Evolutionary conservation across 2,113 vertebrate species (phyloP), one percentile per base, ranked within the genome.

Genomic region (Dicaeum eximium): DNA sequence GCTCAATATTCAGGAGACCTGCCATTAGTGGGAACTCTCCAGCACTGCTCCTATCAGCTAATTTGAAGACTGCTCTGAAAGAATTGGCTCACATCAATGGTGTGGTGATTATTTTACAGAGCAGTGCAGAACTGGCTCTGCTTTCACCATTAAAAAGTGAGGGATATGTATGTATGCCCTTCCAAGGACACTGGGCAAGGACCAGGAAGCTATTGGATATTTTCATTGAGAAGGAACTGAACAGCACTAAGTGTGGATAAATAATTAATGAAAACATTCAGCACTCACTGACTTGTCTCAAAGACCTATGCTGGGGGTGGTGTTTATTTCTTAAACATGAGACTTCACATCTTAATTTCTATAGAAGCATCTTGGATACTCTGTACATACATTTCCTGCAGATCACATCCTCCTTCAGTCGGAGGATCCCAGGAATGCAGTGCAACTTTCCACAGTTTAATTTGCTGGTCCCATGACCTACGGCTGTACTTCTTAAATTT

Each of bases 401-500:
- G 94, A 50, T 98, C 97, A 83, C 97, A 96, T 64, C 97, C 97
- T 61, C 97, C 98, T 60, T 98, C 98, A 44, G 96, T 79, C 1
- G 98, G 99, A 40, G 99, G 99, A 85, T 99, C 99, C 99, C 99
- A 99, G 6, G 98, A 98, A 40, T 99, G 99, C 71, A 99, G 88
- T 3, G 99, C 99, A 83, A 99, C 99, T 88, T 98, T 99, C 99
- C 99, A 99, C 28, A 99, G 97, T 62, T 98, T 99, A 83, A 99
- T 99, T 78, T 99, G 99, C 94, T 99, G 99, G 97, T 99, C 99
- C 99, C 99, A 99, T 0, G 99, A 99, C 48, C 99, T 98, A 1
- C 99, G 99, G 92, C 99, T 99, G 70, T 99, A 99, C 92, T 99
- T 99, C 95, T 99, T 99, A 86, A 99, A 99, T 73, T 99, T 99